Evolutionary conservation across 1,140 invertebrate species (phyloP).

Genomic region (Tetranychus cinnabarinus): DNA sequence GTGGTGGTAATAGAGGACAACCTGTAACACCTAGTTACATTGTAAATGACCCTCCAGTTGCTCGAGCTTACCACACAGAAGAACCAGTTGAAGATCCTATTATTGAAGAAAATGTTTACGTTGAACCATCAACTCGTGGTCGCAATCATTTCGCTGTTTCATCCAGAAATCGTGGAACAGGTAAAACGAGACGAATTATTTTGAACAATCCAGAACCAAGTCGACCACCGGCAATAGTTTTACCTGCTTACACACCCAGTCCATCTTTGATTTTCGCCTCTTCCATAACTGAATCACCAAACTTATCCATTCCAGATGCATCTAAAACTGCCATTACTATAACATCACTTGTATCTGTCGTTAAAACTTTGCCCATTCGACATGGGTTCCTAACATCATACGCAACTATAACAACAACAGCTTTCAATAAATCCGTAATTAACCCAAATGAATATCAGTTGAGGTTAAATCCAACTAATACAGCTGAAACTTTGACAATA

Average conservation of each 20-base stretch:
- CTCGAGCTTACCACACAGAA: too few relatives aligned
- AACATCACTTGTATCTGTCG: conserved; percentile 15
- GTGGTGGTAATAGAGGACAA: too few relatives aligned
- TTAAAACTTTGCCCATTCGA: conserved; percentile 16
- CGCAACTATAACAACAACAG: conserved; percentile 16
- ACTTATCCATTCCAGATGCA: conserved; percentile 9
- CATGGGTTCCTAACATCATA: conserved; percentile 16
- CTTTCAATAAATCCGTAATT: conserved; percentile 13
- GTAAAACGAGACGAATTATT: background rate
- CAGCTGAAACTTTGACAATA: conserved; percentile 11
- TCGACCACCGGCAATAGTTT: background rate
- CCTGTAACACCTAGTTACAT: too few relatives aligned
- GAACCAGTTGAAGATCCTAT: too few relatives aligned
- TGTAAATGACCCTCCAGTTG: too few relatives aligned
- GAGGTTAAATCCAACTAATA: conserved; percentile 9
- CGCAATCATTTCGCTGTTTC: background rate
- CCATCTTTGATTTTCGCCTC: background rate
- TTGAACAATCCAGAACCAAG: background rate
- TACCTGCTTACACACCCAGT: background rate
- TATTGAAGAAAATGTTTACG: too few relatives aligned
- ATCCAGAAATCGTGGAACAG: background rate
- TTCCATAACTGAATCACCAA: background rate
- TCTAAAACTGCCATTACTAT: conserved; percentile 14
- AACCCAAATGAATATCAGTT: conserved; percentile 13
- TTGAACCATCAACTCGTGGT: background rate